Percentiles rank a stretch among this genome's conserved stretches.
phyloP scores from a whole-genome alignment of 2,113 vertebrate species.

The Orthonyx spaldingii region DNA sequence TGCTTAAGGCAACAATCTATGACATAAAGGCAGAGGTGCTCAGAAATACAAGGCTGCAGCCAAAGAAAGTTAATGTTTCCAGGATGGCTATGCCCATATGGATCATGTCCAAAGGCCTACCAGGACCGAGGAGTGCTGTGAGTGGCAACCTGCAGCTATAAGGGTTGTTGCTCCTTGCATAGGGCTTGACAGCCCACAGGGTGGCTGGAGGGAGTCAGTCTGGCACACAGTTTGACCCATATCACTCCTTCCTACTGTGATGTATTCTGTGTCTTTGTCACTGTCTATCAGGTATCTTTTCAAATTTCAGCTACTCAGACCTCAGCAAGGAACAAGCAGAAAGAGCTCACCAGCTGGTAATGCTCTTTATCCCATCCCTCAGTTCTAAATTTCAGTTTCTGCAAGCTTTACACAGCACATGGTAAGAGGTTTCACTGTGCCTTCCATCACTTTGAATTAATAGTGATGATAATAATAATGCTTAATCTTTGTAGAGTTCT shows the following conservation, averaged over 20 bases:
- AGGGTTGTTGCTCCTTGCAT: neutral
- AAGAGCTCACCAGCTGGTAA: neutral
- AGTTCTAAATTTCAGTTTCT: constrained; percentile 18
- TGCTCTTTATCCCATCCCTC: neutral
- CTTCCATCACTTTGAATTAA: constrained; percentile 26
- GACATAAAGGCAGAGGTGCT: neutral
- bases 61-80: neutral
- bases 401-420: neutral
- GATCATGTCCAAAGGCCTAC: neutral
- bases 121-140: neutral
- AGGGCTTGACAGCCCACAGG: neutral
- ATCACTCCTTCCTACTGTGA: neutral
- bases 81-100: neutral
- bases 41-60: neutral
- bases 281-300: neutral
- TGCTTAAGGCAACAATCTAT: neutral
- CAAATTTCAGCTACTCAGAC: neutral
- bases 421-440: neutral
- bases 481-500: constrained; percentile 30
- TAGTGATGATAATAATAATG: neutral
- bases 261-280: neutral
- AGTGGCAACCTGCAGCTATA: neutral
- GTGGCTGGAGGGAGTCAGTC: neutral
- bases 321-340: neutral
- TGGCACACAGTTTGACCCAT: neutral